Evolutionary conservation across 2,888 invertebrate species (phyloP).

Genomic region (Dicyrtoma fusca): DNA sequence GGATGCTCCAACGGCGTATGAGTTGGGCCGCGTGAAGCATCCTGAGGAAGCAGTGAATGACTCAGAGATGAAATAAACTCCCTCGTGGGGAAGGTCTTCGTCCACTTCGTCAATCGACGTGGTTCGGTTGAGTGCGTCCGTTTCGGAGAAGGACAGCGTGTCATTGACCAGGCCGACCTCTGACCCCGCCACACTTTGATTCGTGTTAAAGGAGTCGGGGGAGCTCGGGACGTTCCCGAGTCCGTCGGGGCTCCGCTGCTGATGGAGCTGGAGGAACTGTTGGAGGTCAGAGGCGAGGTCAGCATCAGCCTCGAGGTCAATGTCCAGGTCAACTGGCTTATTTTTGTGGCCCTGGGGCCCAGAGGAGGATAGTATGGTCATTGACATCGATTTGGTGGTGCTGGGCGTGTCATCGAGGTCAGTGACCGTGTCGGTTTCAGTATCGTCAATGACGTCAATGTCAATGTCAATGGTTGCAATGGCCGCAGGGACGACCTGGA

Average conservation of each 20-base stretch:
- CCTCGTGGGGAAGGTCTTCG: slow-evolving; percentile 56
- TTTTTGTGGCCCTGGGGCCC: slow-evolving; percentile 30
- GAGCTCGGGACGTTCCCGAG: slow-evolving; percentile 52
- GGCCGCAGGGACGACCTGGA: background rate
- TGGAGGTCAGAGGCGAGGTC: slow-evolving; percentile 7
- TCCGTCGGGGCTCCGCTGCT: slow-evolving; percentile 43
- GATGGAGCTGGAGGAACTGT: slow-evolving; percentile 17
- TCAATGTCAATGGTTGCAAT: background rate
- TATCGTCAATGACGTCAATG: background rate
- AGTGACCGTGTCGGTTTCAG: slow-evolving; percentile 22
- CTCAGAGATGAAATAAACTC: too few species aligned
- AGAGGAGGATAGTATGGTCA: background rate
- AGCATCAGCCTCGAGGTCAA: background rate
- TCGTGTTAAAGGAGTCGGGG: slow-evolving; percentile 56
- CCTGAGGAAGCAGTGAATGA: slow-evolving; percentile 14
- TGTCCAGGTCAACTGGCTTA: slow-evolving; percentile 47
- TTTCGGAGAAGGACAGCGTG: slow-evolving; percentile 51
- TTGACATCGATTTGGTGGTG: background rate
- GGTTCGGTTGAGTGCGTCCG: slow-evolving; percentile 55
- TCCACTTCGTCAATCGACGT: slow-evolving; percentile 57
- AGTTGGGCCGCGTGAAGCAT: background rate
- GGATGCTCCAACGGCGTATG: background rate
- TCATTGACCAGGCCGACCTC: slow-evolving; percentile 51
- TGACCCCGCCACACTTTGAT: slow-evolving; percentile 55
- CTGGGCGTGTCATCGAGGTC: background rate